A percentile compares a stretch with the other conserved stretches of the same genome.
phyloP scores from a whole-genome alignment of 2,113 vertebrate species.

The Oenanthe oenanthe region DNA sequence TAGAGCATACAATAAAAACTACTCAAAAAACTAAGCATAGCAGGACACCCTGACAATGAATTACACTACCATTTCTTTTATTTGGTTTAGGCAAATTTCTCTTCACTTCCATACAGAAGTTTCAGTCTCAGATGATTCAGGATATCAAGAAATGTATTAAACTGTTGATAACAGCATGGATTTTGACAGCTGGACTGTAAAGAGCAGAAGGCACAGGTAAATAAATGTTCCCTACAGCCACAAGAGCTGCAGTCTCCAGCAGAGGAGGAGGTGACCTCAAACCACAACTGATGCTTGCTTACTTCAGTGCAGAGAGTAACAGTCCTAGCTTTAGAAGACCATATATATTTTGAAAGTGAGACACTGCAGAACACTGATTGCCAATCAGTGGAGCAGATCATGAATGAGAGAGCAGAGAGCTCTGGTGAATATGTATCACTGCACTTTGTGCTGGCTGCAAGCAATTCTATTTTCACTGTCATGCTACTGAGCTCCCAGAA shows the following conservation, averaged over 20 bases:
- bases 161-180: background rate
- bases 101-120: background rate
- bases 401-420: background rate
- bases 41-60: background rate
- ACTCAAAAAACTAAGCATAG: background rate
- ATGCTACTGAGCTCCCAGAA: slow-evolving; percentile 7
- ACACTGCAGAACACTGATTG: background rate
- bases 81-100: background rate
- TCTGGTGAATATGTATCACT: background rate
- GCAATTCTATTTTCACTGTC: background rate
- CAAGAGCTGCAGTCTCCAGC: background rate
- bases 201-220: background rate
- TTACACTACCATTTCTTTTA: background rate
- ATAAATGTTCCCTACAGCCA: background rate
- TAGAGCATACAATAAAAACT: background rate
- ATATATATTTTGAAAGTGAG: background rate
- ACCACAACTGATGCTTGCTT: background rate
- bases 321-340: background rate
- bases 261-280: background rate
- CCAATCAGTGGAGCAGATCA: background rate
- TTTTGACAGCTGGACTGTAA: background rate
- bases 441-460: background rate
- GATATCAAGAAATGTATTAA: background rate
- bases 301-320: background rate
- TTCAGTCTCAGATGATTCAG: background rate